Evolutionary conservation across 2,797 vertebrate genomes (phyloP).

Genomic region (Enteromius paludinosus): DNA sequence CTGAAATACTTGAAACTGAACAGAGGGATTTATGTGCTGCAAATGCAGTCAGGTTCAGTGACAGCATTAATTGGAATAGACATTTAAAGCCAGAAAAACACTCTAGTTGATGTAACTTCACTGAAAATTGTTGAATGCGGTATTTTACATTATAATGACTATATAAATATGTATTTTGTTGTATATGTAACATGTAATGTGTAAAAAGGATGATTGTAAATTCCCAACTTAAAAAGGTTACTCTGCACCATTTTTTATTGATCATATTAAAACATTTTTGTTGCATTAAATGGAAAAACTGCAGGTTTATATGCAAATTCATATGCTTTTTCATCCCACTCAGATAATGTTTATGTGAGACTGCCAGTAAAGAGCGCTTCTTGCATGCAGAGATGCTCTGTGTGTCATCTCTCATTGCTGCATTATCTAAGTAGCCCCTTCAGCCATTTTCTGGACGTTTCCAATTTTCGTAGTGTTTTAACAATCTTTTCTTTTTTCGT

Average conservation of each 20-base stretch:
- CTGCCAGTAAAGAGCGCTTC: conserved; percentile 70
- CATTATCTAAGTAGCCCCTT: conserved; percentile 80
- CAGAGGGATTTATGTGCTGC: background rate
- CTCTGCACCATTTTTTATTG: background rate
- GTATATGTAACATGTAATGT: no score
- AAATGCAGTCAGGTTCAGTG: background rate
- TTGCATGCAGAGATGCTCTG: conserved; percentile 72
- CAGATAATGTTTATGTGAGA: conserved; percentile 26
- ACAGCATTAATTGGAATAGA: background rate
- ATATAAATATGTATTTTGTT: background rate
- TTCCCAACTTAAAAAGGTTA: background rate
- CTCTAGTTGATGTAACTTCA: background rate
- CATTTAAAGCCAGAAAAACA: background rate
- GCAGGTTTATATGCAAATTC: conserved; percentile 11
- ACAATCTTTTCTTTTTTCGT: conserved; percentile 49
- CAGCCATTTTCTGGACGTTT: conserved; percentile 74
- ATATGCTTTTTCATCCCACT: conserved; percentile 10
- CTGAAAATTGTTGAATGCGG: background rate
- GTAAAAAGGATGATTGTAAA: background rate
- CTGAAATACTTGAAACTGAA: background rate
- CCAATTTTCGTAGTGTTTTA: conserved; percentile 51
- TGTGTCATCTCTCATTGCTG: conserved; percentile 78
- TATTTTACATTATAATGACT: background rate
- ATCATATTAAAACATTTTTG: background rate
- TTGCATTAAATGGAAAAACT: conserved; percentile 7